These are phyloP conservation scores for Pangasianodon hypophthalmus DNA, from an alignment of 2,113 vertebrate species.

Conservation along the genomic window DNA sequence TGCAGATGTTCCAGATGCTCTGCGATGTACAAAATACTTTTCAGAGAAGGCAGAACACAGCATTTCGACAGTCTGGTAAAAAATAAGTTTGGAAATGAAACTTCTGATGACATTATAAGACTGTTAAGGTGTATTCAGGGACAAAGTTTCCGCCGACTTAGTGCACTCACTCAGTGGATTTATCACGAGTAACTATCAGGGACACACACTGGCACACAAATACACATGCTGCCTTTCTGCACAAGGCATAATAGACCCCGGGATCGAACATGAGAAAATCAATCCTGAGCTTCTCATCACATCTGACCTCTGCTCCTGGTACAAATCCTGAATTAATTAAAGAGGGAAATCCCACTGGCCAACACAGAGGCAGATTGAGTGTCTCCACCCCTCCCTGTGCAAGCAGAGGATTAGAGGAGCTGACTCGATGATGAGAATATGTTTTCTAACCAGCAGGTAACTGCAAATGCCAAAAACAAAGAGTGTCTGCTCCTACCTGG, in stretches of 20 bases:
- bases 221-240: slow-evolving; percentile 50
- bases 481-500: slow-evolving; percentile 51
- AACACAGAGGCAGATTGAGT: slow-evolving; percentile 71
- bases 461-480: slow-evolving; percentile 45
- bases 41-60: neutral
- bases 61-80: neutral
- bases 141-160: neutral
- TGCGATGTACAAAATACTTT: neutral
- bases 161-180: slow-evolving; percentile 8
- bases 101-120: neutral
- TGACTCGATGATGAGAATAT: slow-evolving; percentile 72
- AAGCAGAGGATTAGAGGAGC: slow-evolving; percentile 73
- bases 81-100: neutral
- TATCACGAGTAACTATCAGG: slow-evolving; percentile 31
- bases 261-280: slow-evolving; percentile 74
- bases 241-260: slow-evolving; percentile 38
- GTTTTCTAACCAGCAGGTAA: slow-evolving; percentile 69
- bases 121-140: neutral
- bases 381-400: slow-evolving; percentile 69
- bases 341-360: slow-evolving; percentile 76
- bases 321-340: slow-evolving; percentile 85
- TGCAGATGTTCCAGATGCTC: neutral
- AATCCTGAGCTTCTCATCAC: slow-evolving; percentile 65
- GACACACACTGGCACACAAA: slow-evolving; percentile 50
- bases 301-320: slow-evolving; percentile 72